phyloP scores from a whole-genome alignment of 2,888 invertebrate species.

The Patella caerulea region DNA sequence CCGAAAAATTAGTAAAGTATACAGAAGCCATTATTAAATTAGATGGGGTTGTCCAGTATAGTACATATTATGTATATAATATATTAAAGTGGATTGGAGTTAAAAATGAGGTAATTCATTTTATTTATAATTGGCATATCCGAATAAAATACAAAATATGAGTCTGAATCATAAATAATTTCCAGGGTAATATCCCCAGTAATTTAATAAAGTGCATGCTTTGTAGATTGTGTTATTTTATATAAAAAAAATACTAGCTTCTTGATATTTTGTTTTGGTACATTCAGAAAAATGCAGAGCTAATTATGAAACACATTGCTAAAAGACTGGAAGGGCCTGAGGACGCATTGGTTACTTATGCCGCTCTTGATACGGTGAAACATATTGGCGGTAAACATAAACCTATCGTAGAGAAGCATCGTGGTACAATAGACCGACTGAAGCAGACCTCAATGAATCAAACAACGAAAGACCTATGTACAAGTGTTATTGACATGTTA shows the following conservation, averaged over 20 bases:
- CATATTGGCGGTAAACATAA: constrained; percentile 42
- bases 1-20: constrained; percentile 24
- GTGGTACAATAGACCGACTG: constrained; percentile 38
- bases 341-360: constrained; percentile 30
- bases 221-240: neutral
- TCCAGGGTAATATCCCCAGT: too few species aligned
- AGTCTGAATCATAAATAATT: too few species aligned
- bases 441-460: constrained; percentile 4
- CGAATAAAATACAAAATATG: too few species aligned
- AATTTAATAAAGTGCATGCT: too few species aligned
- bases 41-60: neutral
- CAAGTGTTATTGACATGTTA: neutral
- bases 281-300: constrained; percentile 32
- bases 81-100: neutral
- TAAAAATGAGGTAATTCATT: neutral
- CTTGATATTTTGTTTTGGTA: neutral
- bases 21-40: neutral
- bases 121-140: neutral
- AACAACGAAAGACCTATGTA: neutral
- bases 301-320: constrained; percentile 35
- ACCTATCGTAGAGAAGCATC: constrained; percentile 43
- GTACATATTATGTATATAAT: neutral
- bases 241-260: neutral
- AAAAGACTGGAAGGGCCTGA: constrained; percentile 22
- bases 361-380: constrained; percentile 34